A percentile compares a stretch with the other conserved stretches of the same genome.
Evolutionary conservation across 2,888 invertebrate species (phyloP).

Genomic region (Hirtodrosophila cameraria): DNA sequence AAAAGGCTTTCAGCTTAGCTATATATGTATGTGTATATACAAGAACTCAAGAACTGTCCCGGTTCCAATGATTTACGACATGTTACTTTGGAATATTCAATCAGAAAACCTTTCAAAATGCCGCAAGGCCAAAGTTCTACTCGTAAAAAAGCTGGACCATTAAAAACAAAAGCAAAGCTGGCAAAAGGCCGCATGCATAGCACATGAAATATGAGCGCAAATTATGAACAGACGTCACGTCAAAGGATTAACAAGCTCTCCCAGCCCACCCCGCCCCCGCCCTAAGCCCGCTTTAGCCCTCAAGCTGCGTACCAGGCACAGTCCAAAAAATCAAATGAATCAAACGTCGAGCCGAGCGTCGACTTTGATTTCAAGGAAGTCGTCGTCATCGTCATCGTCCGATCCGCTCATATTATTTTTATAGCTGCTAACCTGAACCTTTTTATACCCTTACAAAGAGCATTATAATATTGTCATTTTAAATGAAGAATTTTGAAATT

Average conservation of each 20-base stretch:
- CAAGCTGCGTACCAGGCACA: conserved; percentile 12
- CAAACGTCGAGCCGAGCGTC: conserved; percentile 53
- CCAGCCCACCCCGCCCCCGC: background rate
- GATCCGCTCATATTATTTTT: conserved; percentile 63
- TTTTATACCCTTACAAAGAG: too few relatives aligned
- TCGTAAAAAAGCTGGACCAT: conserved; percentile 52
- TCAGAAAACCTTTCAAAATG: conserved; percentile 72
- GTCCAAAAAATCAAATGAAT: conserved; percentile 57
- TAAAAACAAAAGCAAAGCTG: conserved; percentile 34
- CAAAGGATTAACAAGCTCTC: conserved; percentile 76
- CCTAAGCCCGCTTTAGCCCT: background rate
- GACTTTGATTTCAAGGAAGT: conserved; percentile 77
- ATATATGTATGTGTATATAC: background rate
- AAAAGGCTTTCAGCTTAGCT: conserved; percentile 33
- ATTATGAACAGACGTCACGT: conserved; percentile 78
- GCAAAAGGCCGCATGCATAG: conserved; percentile 43
- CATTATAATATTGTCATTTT: too few relatives aligned
- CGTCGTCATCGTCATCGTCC: conserved; percentile 38
- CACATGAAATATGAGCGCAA: conserved; percentile 79
- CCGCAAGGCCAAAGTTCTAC: conserved; percentile 74
- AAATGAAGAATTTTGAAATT: too few relatives aligned
- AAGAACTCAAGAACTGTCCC: conserved; percentile 31
- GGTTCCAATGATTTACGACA: conserved; percentile 70
- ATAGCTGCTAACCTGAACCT: conserved; percentile 51
- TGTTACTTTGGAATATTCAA: conserved; percentile 72